Conservation (phyloP, 2,797 vertebrate genomes). For the Parauchenoglanis ngamensis region DNA sequence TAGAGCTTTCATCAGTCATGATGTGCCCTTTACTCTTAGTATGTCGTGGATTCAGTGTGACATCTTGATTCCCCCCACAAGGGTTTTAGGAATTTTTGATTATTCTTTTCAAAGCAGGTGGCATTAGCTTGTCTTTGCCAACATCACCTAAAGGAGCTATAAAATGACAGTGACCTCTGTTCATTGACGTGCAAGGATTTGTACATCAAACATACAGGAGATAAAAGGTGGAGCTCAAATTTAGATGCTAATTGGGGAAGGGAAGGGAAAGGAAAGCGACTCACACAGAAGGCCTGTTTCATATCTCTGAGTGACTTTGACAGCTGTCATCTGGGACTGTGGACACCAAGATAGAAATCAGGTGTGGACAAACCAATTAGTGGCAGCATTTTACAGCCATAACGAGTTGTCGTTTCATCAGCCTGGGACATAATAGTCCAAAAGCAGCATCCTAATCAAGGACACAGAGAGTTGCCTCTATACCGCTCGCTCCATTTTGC, state of each 20-base stretch:
- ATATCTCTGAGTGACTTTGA: conserved; percentile 28
- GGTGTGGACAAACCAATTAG: conserved; percentile 55
- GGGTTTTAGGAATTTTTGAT: background rate
- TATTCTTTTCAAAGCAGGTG: background rate
- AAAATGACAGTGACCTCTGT: conserved; percentile 38
- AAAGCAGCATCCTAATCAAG: conserved; percentile 26
- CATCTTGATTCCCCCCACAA: background rate
- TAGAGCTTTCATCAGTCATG: background rate
- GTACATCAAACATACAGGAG: conserved; percentile 10
- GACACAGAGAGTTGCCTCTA: background rate
- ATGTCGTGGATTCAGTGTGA: background rate
- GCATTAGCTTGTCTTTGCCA: conserved; percentile 3
- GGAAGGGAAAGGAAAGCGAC: background rate
- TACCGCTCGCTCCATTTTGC: conserved; percentile 14
- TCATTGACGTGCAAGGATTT: conserved; percentile 24
- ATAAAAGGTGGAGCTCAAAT: background rate
- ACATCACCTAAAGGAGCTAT: conserved; percentile 30
- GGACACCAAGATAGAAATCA: conserved; percentile 46
- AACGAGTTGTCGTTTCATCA: conserved; percentile 48
- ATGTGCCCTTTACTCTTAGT: background rate
- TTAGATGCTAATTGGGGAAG: background rate
- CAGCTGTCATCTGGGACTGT: conserved; percentile 46
- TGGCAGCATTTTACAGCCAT: conserved; percentile 39
- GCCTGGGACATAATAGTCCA: conserved; percentile 32
- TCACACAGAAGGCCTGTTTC: background rate